These are phyloP conservation scores for Oscheius sp. DNA, from an alignment of 2,888 invertebrate species.

Conservation along the genomic window DNA sequence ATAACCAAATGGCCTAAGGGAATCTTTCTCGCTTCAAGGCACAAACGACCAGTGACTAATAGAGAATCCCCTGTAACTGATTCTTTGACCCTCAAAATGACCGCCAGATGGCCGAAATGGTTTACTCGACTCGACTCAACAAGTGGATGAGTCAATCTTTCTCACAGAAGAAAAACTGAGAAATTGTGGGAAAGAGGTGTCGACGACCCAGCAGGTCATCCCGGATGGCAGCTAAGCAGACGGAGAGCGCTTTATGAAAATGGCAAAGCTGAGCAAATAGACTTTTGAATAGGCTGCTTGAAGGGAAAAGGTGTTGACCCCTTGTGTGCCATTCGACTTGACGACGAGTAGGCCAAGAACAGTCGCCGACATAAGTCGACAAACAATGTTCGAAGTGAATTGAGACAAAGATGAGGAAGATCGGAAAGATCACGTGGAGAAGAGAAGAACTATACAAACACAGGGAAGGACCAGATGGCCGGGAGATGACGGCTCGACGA, in stretches of 20 bases:
- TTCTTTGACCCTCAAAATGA: too few relatives aligned
- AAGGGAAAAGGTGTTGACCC: neutral
- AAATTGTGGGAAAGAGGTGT: neutral
- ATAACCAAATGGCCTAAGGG: neutral
- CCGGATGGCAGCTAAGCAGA: neutral
- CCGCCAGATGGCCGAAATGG: too few relatives aligned
- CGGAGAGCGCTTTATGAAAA: neutral
- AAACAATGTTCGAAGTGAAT: constrained; percentile 1
- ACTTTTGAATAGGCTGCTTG: too few relatives aligned
- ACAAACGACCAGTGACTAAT: too few relatives aligned
- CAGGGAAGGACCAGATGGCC: neutral
- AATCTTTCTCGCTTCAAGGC: too few relatives aligned
- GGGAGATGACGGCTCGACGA: neutral
- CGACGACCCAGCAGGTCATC: neutral
- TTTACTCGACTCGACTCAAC: too few relatives aligned
- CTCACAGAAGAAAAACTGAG: too few relatives aligned
- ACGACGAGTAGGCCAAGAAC: neutral
- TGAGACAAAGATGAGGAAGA: neutral
- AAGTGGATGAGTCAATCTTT: too few relatives aligned
- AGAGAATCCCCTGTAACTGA: too few relatives aligned
- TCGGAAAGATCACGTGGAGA: constrained; percentile 11
- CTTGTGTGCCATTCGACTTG: neutral
- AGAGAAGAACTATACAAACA: constrained; percentile 19
- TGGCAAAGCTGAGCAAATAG: constrained; percentile 4
- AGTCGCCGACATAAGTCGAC: neutral